Evolutionary conservation across 2,888 invertebrate genomes (phyloP).

Genomic region (Elysia crispata): DNA sequence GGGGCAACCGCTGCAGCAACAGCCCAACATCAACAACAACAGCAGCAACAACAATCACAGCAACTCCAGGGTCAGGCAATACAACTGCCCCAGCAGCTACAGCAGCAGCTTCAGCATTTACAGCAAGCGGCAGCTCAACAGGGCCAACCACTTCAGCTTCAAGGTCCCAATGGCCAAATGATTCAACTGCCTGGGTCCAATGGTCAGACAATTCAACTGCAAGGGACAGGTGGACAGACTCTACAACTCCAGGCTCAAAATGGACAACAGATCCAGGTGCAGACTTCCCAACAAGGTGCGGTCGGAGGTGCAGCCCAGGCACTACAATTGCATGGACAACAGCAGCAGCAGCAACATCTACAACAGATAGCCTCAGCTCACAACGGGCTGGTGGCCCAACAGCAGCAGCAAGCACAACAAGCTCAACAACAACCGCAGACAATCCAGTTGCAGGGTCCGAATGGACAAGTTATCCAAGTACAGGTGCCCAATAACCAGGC

Average conservation of each 20-base stretch:
- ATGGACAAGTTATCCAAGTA: conserved; percentile 50
- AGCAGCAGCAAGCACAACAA: too few relatives aligned
- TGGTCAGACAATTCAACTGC: conserved; percentile 78
- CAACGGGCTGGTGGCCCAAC: too few relatives aligned
- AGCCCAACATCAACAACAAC: too few relatives aligned
- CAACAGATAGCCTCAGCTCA: too few relatives aligned
- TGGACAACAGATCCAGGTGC: conserved; percentile 52
- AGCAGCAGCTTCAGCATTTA: conserved; percentile 50
- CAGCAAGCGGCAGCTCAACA: conserved; percentile 54
- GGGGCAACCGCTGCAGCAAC: conserved; percentile 13
- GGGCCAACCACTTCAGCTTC: conserved; percentile 84
- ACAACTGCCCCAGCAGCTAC: conserved; percentile 56
- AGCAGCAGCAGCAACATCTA: conserved; percentile 35
- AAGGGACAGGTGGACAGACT: conserved; percentile 66
- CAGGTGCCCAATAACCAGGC: conserved; percentile 15
- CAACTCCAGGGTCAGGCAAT: conserved; percentile 52
- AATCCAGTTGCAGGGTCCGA: conserved; percentile 48
- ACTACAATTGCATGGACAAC: conserved; percentile 47
- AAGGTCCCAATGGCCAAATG: conserved; percentile 77
- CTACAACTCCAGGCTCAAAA: conserved; percentile 52
- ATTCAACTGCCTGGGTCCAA: conserved; percentile 16
- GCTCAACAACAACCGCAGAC: too few relatives aligned
- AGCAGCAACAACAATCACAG: conserved; percentile 32
- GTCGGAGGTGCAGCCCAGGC: conserved; percentile 62
- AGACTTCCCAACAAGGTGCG: conserved; percentile 52